Evolutionary conservation across 2,888 invertebrate species (phyloP), one percentile per base, ranked within the genome.

Genomic region (Coleophora deauratella): DNA sequence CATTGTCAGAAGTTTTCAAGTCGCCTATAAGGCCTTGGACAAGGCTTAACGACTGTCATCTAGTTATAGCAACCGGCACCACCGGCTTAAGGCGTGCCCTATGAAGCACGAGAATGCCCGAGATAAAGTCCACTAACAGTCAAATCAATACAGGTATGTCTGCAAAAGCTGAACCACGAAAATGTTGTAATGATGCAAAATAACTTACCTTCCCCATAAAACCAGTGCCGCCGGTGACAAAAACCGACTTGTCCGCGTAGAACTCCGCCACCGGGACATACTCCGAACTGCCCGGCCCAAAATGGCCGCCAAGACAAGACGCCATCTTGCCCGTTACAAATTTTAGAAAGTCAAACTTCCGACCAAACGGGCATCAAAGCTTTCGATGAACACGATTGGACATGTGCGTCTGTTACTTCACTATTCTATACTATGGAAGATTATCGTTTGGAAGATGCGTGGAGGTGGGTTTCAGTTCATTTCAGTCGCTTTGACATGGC

Each of bases 191-290:
- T 6, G 21, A 21, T 21, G 6, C 6, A 21, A 21, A 21, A 21
- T n/a, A 28, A n/a, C 42, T 74, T 47, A 94, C 94, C 88, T 96
- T 95, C 42, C 95, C 95, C 88, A 95, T 90, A 62, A 95, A 95
- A 7, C 95, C 95, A 1, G 94, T 94, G 33, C 91, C 94, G 31
- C 95, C 95, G 3, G 95, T 95, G 41, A 95, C 91, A 59, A 95
- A 91, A 28, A 95, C 86, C 38, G 89, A 89, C 61, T 91, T 90
- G 45, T 90, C 92, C 14, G 88, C 86, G 70, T 91, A 94, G 63
- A 91, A 93, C 53, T 91, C 89, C 12, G 90, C 88, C 36, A 91
- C 89, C 1, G 86, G 85, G 32, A 82, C 57, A 36, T 86, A 86
- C 39, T 85, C 85, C 52, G 70, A 68, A 33, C 62, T 63, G 10